Percentiles rank a stretch among this genome's conserved stretches.
Conservation (phyloP, 2,888 invertebrate species). For the Fissipunctia ypsillon region DNA sequence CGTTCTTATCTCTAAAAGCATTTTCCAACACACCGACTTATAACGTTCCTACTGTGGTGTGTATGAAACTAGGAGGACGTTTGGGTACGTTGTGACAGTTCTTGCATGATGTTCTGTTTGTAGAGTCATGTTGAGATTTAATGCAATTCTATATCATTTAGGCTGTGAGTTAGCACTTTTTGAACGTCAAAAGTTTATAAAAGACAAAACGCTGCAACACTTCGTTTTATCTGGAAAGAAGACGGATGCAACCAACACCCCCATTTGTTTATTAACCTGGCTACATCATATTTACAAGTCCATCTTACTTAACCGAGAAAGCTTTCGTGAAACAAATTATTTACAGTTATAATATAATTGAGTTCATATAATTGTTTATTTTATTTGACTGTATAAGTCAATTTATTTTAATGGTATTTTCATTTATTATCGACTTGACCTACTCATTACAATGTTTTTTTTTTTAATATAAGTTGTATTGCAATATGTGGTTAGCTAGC, state of each 20-base stretch:
- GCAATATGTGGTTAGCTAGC: too few species aligned
- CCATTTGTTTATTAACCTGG: neutral
- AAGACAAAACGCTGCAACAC: too few species aligned
- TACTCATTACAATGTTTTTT: too few species aligned
- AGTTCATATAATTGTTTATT: too few species aligned
- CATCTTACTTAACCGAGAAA: neutral
- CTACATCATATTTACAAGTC: neutral
- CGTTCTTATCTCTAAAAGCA: neutral
- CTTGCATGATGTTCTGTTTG: neutral
- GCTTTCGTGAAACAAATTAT: constrained; percentile 21
- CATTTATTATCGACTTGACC: too few species aligned
- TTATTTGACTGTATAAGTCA: too few species aligned
- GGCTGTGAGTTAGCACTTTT: neutral
- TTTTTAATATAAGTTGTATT: too few species aligned
- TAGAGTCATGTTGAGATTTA: neutral
- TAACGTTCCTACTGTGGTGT: neutral
- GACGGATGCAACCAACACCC: too few species aligned
- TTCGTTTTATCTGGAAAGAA: too few species aligned
- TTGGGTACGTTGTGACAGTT: neutral
- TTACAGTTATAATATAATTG: constrained; percentile 29
- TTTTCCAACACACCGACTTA: neutral
- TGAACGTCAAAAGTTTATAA: neutral
- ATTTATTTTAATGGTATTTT: too few species aligned
- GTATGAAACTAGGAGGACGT: neutral
- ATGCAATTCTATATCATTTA: neutral